A percentile compares a stretch with the other conserved stretches of the same genome.
Conservation (phyloP, 2,113 vertebrate species). For the Dolichallabes microphthalmus region DNA sequence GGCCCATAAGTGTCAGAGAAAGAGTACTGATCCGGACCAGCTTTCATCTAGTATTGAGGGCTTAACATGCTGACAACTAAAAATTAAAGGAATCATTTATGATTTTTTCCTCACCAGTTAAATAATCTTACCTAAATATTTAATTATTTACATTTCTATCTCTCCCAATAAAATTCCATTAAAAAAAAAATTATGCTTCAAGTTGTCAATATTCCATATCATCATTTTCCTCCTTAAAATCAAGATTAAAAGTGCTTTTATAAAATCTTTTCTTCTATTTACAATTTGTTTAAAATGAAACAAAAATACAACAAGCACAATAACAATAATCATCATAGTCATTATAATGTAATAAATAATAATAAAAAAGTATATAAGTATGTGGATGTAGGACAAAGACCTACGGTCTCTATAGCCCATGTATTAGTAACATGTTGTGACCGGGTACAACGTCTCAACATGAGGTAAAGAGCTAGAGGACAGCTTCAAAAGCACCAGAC, state of each 20-base stretch:
- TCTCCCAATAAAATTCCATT: constrained; percentile 87
- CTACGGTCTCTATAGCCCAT: constrained; percentile 65
- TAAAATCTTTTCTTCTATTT: constrained; percentile 95
- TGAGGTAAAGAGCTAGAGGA: constrained; percentile 73
- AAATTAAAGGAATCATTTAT: constrained; percentile 66
- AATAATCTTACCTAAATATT: constrained; percentile 85
- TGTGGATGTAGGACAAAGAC: constrained; percentile 66
- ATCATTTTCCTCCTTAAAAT: constrained; percentile 83
- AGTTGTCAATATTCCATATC: constrained; percentile 81
- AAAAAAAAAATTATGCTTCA: constrained; percentile 78
- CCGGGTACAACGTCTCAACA: constrained; percentile 74
- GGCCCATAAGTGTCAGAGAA: not conserved
- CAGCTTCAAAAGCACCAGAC: constrained; percentile 62
- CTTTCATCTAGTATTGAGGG: constrained; percentile 59
- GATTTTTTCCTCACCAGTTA: constrained; percentile 76
- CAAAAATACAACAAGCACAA: constrained; percentile 64
- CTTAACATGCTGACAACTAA: constrained; percentile 62
- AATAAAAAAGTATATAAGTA: constrained; percentile 60
- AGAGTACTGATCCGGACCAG: constrained; percentile 53
- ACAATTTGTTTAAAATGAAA: constrained; percentile 90
- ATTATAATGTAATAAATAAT: constrained; percentile 78
- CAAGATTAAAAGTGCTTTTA: constrained; percentile 99
- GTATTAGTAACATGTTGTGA: constrained; percentile 66
- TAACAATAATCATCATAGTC: constrained; percentile 72
- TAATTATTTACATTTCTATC: constrained; percentile 79